phyloP scores from a whole-genome alignment of 2,888 invertebrate species.

The Ceratothoa steindachneri region DNA sequence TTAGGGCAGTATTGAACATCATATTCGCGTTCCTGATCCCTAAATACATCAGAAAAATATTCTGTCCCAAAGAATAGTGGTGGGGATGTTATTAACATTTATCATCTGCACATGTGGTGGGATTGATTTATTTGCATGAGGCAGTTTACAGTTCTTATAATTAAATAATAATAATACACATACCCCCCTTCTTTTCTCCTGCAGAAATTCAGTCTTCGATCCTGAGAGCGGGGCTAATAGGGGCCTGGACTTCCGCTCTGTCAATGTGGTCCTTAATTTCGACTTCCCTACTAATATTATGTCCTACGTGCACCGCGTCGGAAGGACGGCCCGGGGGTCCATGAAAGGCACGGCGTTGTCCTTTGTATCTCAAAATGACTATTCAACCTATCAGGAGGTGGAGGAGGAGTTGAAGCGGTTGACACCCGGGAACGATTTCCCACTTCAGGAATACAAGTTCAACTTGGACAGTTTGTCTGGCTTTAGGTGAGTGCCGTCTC shows the following conservation, averaged over 20 bases:
- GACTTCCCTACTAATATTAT: slow-evolving; percentile 88
- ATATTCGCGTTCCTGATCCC: too few relatives aligned
- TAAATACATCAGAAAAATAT: too few relatives aligned
- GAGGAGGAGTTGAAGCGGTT: slow-evolving; percentile 66
- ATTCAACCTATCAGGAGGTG: slow-evolving; percentile 66
- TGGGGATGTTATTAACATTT: too few relatives aligned
- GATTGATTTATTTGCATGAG: too few relatives aligned
- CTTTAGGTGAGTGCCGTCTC: slow-evolving; percentile 60
- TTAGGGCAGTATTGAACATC: too few relatives aligned
- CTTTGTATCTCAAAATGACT: slow-evolving; percentile 78
- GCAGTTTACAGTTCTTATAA: too few relatives aligned
- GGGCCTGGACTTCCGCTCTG: slow-evolving; percentile 96
- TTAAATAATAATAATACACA: too few relatives aligned
- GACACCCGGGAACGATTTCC: slow-evolving; percentile 60
- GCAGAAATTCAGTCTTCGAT: too few relatives aligned
- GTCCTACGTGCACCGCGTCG: slow-evolving; percentile 93
- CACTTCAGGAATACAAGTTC: slow-evolving; percentile 79
- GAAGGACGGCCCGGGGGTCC: slow-evolving; percentile 80
- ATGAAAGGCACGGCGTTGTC: slow-evolving; percentile 84
- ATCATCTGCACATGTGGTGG: too few relatives aligned
- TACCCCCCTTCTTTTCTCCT: too few relatives aligned
- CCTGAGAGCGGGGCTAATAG: slow-evolving; percentile 94
- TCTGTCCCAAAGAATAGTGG: too few relatives aligned
- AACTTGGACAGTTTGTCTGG: slow-evolving; percentile 93
- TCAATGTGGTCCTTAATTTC: slow-evolving; percentile 96